A percentile compares a stretch with the other conserved stretches of the same genome.
Conservation (phyloP, 2,113 vertebrate genomes). For the Orycteropus afer region DNA sequence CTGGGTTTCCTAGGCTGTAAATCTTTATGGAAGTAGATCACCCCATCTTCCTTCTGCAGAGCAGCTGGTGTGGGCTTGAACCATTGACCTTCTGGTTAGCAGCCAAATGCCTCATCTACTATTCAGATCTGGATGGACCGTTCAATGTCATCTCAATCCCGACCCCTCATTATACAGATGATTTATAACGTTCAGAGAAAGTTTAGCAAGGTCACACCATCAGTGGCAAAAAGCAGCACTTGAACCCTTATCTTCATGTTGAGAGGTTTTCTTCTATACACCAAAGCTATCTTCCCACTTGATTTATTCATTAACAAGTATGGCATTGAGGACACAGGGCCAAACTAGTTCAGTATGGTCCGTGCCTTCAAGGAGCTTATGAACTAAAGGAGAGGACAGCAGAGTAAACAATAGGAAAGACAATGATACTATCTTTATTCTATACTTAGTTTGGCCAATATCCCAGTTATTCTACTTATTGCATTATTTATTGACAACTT, state of each 20-base stretch:
- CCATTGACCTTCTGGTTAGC: no score
- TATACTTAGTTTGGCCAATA: fast-evolving
- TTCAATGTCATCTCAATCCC: neutral
- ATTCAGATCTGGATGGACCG: neutral
- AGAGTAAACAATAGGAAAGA: neutral
- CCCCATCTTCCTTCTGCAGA: no score
- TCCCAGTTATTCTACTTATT: neutral
- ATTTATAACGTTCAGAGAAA: neutral
- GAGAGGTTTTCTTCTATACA: neutral
- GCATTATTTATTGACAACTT: neutral
- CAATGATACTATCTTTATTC: fast-evolving
- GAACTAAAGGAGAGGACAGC: neutral
- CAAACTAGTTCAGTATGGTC: no score
- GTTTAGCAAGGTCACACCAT: neutral
- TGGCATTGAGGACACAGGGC: neutral
- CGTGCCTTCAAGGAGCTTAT: neutral
- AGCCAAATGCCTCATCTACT: no score
- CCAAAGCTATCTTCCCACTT: neutral
- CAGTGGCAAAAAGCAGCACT: neutral
- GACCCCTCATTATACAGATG: neutral
- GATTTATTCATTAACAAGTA: no score
- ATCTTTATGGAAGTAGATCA: no score
- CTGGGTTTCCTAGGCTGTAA: no score
- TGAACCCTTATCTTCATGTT: fast-evolving
- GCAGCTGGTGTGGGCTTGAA: no score